Evolutionary conservation across 2,113 vertebrate genomes (phyloP).

Genomic region (Prochilodus magdalenae): DNA sequence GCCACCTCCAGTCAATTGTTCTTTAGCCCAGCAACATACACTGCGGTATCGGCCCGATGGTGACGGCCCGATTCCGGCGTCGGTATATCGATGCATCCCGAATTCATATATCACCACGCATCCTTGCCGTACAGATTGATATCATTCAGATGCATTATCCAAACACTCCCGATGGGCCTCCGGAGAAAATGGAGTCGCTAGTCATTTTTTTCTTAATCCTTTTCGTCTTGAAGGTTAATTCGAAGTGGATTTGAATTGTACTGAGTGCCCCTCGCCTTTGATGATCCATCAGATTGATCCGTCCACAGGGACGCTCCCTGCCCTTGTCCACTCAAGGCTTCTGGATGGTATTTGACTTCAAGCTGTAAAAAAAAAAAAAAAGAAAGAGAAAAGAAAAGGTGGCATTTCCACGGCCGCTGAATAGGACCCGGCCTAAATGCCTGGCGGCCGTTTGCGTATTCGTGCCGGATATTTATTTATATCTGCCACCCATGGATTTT

Average conservation of each 20-base stretch:
- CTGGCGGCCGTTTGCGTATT: conserved; percentile 60
- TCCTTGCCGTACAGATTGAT: too few relatives aligned
- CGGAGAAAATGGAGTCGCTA: neutral
- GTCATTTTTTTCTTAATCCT: neutral
- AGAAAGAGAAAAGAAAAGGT: neutral
- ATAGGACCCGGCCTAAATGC: conserved; percentile 9
- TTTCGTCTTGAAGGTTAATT: conserved; percentile 69
- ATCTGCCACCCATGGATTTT: conserved; percentile 55
- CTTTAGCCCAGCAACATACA: too few relatives aligned
- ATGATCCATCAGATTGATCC: conserved; percentile 72
- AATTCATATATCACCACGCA: too few relatives aligned
- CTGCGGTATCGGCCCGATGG: too few relatives aligned
- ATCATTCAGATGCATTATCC: neutral
- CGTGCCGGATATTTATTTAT: conserved; percentile 55
- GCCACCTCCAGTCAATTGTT: too few relatives aligned
- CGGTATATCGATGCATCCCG: too few relatives aligned
- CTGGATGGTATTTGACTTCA: conserved; percentile 25
- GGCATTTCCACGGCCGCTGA: conserved; percentile 38
- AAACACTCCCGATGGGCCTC: neutral
- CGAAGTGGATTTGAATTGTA: conserved; percentile 64
- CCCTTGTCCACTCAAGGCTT: conserved; percentile 11
- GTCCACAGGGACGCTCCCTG: conserved; percentile 63
- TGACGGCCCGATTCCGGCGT: too few relatives aligned
- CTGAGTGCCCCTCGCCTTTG: conserved; percentile 54
- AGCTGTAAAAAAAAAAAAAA: conserved; percentile 2